Evolutionary conservation across 1,140 invertebrate species (phyloP), one percentile per base, ranked within the genome.

Genomic region (Aphis gossypii): DNA sequence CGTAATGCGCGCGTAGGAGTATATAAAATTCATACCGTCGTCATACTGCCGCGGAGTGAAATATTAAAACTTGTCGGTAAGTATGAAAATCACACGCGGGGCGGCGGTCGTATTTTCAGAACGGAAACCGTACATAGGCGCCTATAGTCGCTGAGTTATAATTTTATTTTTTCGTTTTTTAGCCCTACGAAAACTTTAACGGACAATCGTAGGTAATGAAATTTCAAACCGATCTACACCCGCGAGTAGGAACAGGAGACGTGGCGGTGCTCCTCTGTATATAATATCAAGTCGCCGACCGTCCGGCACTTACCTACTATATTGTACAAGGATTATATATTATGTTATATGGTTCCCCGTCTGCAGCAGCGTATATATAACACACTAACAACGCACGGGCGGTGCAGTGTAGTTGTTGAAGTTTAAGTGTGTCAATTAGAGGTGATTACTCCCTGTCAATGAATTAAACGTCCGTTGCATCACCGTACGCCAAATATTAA

Each of bases 381-480:
- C 56, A 90, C 18, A 60, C 56, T 56, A 41, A 90, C 23, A 20
- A 60, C 54, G 18, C 20, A 30, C 30, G 2, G 25, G 25, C 25
- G 25, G 25, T 68, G 11, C 0, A 60, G 25, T 60, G 30, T 68
- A 68, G 60, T 88, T 18, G 60, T 88, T 18, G 44, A 18, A 48
- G 46, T 92, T 82, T 82, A 35, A 35, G 25, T 82, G n/a, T 30
- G 25, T 54, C 92, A 93, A 93, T 93, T 93, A 84, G 56, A 93
- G 82, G 92, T 56, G 84, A 84, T 93, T 93, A 51, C 82, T 48
- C 92, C 51, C 51, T 86, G 84, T 93, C 82, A 86, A 83, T 54
- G 48, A 56, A 92, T 48, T 41, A 51, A 25, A 92, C 8, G 35
- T n/a, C 54, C 4, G 23, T 84, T 54, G 46, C 82, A 35, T 84